These are phyloP conservation scores for Orientallactaga sibirica DNA, from an alignment of 2,797 vertebrate species.

Conservation along the genomic window DNA sequence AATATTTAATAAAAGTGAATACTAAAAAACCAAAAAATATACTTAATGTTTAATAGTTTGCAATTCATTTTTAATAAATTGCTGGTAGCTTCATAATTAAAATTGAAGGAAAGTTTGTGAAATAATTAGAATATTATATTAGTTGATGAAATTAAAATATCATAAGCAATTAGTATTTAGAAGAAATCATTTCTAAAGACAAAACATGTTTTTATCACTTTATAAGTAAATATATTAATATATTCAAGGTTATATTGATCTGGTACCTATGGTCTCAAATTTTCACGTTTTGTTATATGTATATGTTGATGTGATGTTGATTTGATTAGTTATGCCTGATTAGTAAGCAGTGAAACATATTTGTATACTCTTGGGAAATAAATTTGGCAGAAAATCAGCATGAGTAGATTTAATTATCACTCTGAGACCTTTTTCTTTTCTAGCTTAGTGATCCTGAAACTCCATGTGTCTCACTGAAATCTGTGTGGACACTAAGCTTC, in stretches of 20 bases:
- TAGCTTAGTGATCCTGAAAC: constrained; percentile 90
- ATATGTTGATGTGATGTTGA: constrained; percentile 85
- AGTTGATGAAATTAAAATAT: constrained; percentile 22
- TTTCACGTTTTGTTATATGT: constrained; percentile 81
- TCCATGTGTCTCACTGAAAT: constrained; percentile 88
- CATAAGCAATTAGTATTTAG: not conserved
- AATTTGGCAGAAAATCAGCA: constrained; percentile 99
- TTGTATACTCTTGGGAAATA: constrained; percentile 96
- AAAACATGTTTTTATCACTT: constrained; percentile 46
- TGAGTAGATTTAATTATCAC: constrained; percentile 99
- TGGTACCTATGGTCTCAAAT: constrained; percentile 74
- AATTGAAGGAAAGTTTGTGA: constrained; percentile 51
- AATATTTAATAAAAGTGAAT: too few relatives aligned
- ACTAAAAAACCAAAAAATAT: not conserved
- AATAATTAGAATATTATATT: constrained; percentile 45
- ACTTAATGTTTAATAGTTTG: not conserved
- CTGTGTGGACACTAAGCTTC: constrained; percentile 91
- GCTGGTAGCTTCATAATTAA: not conserved
- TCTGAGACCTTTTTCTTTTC: constrained; percentile 94
- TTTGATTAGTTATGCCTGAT: constrained; percentile 96
- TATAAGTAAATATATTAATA: constrained; percentile 61
- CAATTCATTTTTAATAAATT: constrained; percentile 51
- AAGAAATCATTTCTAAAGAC: constrained; percentile 12
- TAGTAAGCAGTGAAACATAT: constrained; percentile 93
- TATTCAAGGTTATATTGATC: constrained; percentile 40